Conservation (phyloP, 1,140 invertebrate species). For the Caenorhabditis brenneri region DNA sequence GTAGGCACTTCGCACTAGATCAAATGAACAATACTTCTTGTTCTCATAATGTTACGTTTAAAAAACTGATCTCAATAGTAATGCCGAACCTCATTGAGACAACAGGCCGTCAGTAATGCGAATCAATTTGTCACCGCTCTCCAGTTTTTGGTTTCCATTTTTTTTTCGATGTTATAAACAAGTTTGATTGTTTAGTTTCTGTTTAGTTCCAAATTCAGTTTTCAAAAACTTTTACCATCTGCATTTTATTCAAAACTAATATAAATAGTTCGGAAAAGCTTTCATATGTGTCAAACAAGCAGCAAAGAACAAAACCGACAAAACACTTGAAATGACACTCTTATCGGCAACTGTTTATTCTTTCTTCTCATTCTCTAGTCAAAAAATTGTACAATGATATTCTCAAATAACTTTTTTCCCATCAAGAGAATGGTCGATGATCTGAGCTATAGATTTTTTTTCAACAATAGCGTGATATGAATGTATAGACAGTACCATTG, state of each 20-base stretch:
- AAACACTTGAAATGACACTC: background rate
- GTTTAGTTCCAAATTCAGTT: background rate
- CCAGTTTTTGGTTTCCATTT: too few species aligned
- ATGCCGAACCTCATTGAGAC: too few species aligned
- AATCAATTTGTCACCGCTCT: too few species aligned
- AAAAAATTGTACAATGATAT: background rate
- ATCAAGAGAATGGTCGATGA: background rate
- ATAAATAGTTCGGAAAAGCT: background rate
- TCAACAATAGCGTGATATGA: too few species aligned
- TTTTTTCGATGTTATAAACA: too few species aligned
- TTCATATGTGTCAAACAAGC: too few species aligned
- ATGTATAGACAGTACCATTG: background rate
- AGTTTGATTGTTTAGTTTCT: too few species aligned
- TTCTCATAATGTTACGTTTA: too few species aligned
- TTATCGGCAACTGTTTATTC: slow-evolving; percentile 14
- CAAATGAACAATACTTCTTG: background rate
- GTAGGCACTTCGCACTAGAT: background rate
- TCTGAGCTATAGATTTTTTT: background rate
- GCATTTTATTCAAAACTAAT: too few species aligned
- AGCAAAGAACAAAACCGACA: background rate
- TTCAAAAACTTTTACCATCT: background rate
- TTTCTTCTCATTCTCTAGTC: background rate
- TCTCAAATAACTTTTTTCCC: background rate
- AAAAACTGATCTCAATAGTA: too few species aligned
- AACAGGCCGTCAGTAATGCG: too few species aligned